Evolutionary conservation across 2,113 vertebrate genomes (phyloP), one percentile per base, ranked within the genome.

Genomic region (Stigmatopora nigra): DNA sequence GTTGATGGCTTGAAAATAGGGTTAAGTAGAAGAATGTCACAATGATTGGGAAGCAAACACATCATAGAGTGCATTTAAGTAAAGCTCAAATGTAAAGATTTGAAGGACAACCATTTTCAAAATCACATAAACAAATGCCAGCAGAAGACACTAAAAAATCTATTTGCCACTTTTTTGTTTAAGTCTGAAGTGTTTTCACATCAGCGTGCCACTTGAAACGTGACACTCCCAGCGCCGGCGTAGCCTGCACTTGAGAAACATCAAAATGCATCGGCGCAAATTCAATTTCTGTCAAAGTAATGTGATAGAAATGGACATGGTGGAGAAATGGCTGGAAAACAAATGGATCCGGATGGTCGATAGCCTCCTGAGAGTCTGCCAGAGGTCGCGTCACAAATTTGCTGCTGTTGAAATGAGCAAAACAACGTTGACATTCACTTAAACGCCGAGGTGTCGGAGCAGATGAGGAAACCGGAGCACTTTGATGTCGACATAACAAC

Each of bases 281-380:
- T 89, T 85, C 80, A 88, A 89, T 89, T 88, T 88, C 78, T 85
- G 83, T 86, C 78, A 78, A 78, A 82, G 84, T 89, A 89, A 89
- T 86, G 86, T 86, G 85, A 89, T 89, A 87, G 79, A 87, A 89
- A 85, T 86, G 85, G 84, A 84, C 88, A 85, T 68, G 8, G 78
- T 83, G 82, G 82, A 79, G 86, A 61, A 86, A 86, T 72, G 81
- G 64, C 73, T 78, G 77, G 63, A 81, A 88, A 89, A 87, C 84
- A 86, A 87, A 88, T 87, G 85, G 81, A 86, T 78, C 66, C 61
- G 73, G 77, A 73, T 80, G 79, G 82, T 85, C 78, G 68, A 84
- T 84, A 67, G 85, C 76, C 80, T 86, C 84, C 84, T 67, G 75
- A 77, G 81, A 84, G 81, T 85, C 83, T 79, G 61, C 64, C 41